phyloP scores from a whole-genome alignment of 2,113 vertebrate species.

The Prietella phreatophila region DNA sequence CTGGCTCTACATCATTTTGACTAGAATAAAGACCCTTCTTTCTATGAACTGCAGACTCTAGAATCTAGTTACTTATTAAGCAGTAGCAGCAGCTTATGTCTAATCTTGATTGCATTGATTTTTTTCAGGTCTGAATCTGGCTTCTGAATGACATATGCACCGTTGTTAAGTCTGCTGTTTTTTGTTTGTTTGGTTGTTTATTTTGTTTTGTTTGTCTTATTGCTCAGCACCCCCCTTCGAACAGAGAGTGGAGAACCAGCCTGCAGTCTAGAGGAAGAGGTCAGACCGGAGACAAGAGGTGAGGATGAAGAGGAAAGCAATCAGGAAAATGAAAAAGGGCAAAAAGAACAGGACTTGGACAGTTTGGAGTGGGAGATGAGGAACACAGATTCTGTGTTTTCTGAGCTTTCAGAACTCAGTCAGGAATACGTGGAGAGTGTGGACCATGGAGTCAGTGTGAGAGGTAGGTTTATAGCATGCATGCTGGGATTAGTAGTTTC shows the following conservation, averaged over 20 bases:
- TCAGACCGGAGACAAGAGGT: constrained; percentile 38
- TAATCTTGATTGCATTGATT: constrained; percentile 7
- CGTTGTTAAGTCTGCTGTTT: neutral
- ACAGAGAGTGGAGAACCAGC: constrained; percentile 34
- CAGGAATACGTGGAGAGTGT: constrained; percentile 74
- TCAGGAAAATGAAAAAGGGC: constrained; percentile 29
- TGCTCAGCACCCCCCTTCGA: constrained; percentile 56
- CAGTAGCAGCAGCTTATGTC: neutral
- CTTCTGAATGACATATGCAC: neutral
- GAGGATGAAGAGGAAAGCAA: constrained; percentile 15
- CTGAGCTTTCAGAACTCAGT: constrained; percentile 75
- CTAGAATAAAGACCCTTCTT: neutral
- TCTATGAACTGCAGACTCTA: constrained; percentile 3
- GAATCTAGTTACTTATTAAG: neutral
- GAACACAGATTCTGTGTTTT: constrained; percentile 76
- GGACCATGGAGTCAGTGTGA: constrained; percentile 71
- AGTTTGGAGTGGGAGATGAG: constrained; percentile 71
- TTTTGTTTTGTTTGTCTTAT: constrained; percentile 3
- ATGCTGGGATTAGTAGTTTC: neutral
- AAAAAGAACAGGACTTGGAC: constrained; percentile 56
- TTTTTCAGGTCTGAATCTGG: neutral
- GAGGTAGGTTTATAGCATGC: constrained; percentile 60
- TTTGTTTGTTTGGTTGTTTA: neutral
- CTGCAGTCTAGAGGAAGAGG: constrained; percentile 57
- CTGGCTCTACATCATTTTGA: neutral